phyloP scores from a whole-genome alignment of 2,113 vertebrate genomes.

The Cranoglanis bouderius region DNA sequence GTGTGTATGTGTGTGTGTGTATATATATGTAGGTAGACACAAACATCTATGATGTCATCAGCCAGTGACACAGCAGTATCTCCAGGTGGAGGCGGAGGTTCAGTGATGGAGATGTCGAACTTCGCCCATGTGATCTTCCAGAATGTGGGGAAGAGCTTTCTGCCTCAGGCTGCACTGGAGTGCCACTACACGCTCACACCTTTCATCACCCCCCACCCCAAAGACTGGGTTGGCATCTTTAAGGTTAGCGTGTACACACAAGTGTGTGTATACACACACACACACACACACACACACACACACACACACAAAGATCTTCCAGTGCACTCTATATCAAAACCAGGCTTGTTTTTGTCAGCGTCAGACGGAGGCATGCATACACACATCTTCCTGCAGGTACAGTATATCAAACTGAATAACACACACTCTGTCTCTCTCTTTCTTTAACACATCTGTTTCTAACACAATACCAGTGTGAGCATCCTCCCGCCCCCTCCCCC shows the following conservation, averaged over 20 bases:
- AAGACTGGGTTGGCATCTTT: slow-evolving; percentile 99
- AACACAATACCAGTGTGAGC: not conserved
- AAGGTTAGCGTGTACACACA: slow-evolving; percentile 78
- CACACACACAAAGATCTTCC: slow-evolving; percentile 14
- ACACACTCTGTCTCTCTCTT: not conserved
- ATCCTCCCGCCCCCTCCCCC: slow-evolving; percentile 11
- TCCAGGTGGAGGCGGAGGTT: slow-evolving; percentile 80
- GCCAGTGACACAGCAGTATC: slow-evolving; percentile 60
- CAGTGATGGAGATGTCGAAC: slow-evolving; percentile 89
- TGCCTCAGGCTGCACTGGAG: slow-evolving; percentile 90
- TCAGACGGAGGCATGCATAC: not conserved
- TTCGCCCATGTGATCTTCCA: slow-evolving; percentile 99
- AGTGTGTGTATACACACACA: slow-evolving; percentile 1
- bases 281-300: not conserved
- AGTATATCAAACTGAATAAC: too few relatives aligned
- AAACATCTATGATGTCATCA: slow-evolving; percentile 80
- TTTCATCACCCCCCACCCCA: slow-evolving; percentile 88
- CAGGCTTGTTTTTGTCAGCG: not conserved
- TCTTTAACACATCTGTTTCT: not conserved
- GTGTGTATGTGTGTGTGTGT: not conserved
- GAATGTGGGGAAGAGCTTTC: slow-evolving; percentile 96
- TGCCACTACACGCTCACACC: slow-evolving; percentile 93
- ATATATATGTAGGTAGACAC: slow-evolving; percentile 52
- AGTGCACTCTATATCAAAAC: slow-evolving; percentile 28
- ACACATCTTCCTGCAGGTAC: too few relatives aligned